Percentiles rank a stretch among this genome's conserved stretches.
Conservation (phyloP, 2,113 vertebrate genomes). For the Tupaia chinensis region DNA sequence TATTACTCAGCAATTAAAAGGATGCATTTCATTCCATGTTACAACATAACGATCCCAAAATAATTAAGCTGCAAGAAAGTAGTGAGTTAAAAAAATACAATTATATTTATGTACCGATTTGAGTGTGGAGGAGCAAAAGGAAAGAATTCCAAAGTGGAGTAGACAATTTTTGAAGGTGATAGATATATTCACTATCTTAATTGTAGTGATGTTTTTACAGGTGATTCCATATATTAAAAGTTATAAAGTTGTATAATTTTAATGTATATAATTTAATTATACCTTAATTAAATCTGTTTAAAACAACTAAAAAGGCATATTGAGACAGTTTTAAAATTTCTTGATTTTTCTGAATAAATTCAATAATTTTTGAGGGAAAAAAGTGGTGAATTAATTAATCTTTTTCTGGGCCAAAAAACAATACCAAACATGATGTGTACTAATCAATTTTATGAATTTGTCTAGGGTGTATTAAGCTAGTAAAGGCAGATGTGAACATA, state of each 20-base stretch:
- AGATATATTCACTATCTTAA: background rate
- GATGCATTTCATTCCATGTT: background rate
- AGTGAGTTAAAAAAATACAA: background rate
- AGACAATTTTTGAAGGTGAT: background rate
- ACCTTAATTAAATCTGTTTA: background rate
- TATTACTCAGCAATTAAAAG: background rate
- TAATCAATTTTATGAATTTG: background rate
- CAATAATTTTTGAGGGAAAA: background rate
- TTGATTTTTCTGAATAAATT: background rate
- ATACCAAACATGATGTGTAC: background rate
- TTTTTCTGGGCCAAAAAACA: background rate
- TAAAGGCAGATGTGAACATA: background rate
- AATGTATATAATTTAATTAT: background rate
- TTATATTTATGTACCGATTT: background rate
- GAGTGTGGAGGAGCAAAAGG: background rate
- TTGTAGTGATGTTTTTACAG: background rate
- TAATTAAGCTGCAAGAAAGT: background rate
- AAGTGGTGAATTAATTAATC: background rate
- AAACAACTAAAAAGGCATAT: background rate
- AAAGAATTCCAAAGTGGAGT: background rate
- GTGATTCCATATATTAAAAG: background rate
- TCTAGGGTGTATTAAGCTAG: background rate
- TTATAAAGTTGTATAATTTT: background rate
- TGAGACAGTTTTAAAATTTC: background rate
- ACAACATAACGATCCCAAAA: background rate